A percentile compares a stretch with the other conserved stretches of the same genome.
Conservation (phyloP, 2,888 invertebrate species). For the Drosophila yooni region DNA sequence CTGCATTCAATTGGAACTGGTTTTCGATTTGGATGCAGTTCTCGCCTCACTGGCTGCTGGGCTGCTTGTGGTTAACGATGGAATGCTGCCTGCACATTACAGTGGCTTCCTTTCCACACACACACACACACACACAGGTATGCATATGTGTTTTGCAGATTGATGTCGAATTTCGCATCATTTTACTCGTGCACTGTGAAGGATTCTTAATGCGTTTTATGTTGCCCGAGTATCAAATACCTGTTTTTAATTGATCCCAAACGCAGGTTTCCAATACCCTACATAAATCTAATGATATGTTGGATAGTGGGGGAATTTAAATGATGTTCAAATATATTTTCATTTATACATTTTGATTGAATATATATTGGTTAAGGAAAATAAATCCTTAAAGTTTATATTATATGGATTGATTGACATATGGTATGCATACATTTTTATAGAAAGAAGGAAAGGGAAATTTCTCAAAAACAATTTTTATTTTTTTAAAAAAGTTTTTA, state of each 20-base stretch:
- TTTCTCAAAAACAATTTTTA: neutral
- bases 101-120: constrained; percentile 49
- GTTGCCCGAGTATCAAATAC: constrained; percentile 55
- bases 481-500: neutral
- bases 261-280: constrained; percentile 11
- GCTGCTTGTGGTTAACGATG: constrained; percentile 51
- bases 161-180: constrained; percentile 51
- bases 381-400: neutral
- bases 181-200: constrained; percentile 43
- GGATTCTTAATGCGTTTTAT: constrained; percentile 62
- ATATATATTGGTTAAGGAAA: neutral
- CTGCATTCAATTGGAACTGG: constrained; percentile 51
- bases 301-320: neutral
- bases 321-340: neutral
- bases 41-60: constrained; percentile 32
- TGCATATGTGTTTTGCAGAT: constrained; percentile 38
- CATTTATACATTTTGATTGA: neutral
- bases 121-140: constrained; percentile 10
- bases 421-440: neutral
- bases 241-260: constrained; percentile 57
- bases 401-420: neutral
- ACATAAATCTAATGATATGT: neutral
- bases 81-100: constrained; percentile 54
- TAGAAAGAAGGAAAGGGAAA: neutral
- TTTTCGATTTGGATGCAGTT: constrained; percentile 48